Base-by-base conservation (phyloP, 2,888 invertebrate genomes). In the Hydropsyche betteni region DNA sequence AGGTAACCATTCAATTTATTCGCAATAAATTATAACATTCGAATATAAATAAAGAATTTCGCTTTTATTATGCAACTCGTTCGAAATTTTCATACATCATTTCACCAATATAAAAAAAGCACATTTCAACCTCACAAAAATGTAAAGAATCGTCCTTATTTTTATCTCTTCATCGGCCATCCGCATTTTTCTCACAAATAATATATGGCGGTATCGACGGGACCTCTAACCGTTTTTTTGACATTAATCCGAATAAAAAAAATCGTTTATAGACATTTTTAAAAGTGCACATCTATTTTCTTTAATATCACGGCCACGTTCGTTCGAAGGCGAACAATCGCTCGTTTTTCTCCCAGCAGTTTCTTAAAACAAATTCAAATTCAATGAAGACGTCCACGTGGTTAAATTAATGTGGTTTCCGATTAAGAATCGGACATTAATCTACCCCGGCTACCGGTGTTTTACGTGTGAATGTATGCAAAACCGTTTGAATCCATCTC, bases 391-490 rank as follows among this genome's bases (percentile, higher is more conserved):
- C 14, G 16, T 58, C 16, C 14, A 58, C 58, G 8, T 24, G 58
- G 16, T 53, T 51, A 6, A 53, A 14, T 53, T 53, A 53, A n/a
- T n/a, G n/a, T n/a, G 53, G 53, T n/a, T 53, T 53, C 16, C n/a
- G 53, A 53, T 14, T 53, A 58, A 58, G 8, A 58, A 58, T 34
- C 36, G 5, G 34, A 12, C 64, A 36, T 64, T 64, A 64, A 64
- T 64, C 64, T 64, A 12, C 4, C 4, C 64, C 8, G 36, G 36
- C 64, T 64, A 64, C 64, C 64, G 64, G 64, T 64, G 64, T 64
- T 44, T 44, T 64, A 36, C 64, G 64, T 64, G 64, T 64, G 64
- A 64, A 64, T 36, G 34, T 36, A 64, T 36, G 36, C 36, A 8
- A 36, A 64, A 34, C 4, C 36, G 8, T 64, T 36, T 33, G n/a